Base-by-base conservation (phyloP, 2,797 vertebrate species). In the Cercopithecus mitis region DNA sequence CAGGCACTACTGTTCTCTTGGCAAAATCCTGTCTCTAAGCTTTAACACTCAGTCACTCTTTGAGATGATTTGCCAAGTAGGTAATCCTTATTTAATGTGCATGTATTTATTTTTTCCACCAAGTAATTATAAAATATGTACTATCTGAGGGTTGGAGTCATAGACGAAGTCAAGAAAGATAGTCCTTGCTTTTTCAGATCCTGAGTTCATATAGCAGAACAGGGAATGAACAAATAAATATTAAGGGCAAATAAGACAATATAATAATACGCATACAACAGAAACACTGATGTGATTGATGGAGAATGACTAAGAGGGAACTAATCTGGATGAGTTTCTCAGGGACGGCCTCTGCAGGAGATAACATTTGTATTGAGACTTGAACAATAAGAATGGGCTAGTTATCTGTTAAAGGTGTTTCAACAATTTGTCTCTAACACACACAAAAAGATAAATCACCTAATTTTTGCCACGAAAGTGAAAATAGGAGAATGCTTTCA, bases 401-500 rank as follows among this genome's bases (percentile, higher is more conserved):
- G 20, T 30, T 58, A 52, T 55, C 89, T 86, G 41, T 72, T 91
- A 67, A 95, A 67, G 14, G 19, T 75, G 43, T 90, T 93, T 76
- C 30, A 82, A 8, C 24, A 70, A 88, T 64, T 95, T 91, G 33
- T 95, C 70, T 84, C 45, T 20, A 67, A 67, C 0, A 33, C 57
- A 75, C 19, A 15, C 14, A 36, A 55, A 64, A 90, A 87, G 55
- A 86, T 33, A 94, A 92, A 86, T 87, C 55, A 93, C 24, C 24
- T 89, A 81, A 58, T 61, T 89, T 88, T 41, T 50, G 27, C n/a
- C 45, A 90, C 5, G 55, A n/a, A 80, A 84, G 88, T 82, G 5
- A 67, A 97, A 96, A 80, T 36, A 81, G 17, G 6, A 45, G 24
- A 95, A 90, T 39, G 4, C 13, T 83, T 79, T 81, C 27, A 91